Evolutionary conservation across 2,888 invertebrate species (phyloP).

Genomic region (Odontocerum albicorne): DNA sequence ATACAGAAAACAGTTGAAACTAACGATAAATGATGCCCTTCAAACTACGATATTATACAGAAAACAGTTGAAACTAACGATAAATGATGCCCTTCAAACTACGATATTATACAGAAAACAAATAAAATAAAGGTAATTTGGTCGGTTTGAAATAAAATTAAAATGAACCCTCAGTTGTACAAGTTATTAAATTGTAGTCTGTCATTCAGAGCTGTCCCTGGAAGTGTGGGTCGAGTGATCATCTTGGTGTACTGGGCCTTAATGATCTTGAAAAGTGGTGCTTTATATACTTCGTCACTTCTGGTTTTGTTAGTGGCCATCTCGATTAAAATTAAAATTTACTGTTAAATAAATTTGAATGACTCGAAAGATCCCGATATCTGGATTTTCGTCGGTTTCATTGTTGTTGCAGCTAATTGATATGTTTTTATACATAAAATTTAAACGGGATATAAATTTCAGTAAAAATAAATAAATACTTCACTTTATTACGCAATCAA

Average conservation of each 20-base stretch:
- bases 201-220: not conserved
- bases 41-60: too few relatives aligned
- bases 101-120: too few relatives aligned
- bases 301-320: conserved; percentile 30
- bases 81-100: too few relatives aligned
- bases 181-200: not conserved
- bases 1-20: too few relatives aligned
- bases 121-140: too few relatives aligned
- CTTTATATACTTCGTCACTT: conserved; percentile 37
- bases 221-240: not conserved
- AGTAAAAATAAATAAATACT: too few relatives aligned
- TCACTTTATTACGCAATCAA: too few relatives aligned
- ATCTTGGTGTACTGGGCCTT: conserved; percentile 10
- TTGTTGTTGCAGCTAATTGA: not conserved
- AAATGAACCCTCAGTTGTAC: too few relatives aligned
- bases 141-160: too few relatives aligned
- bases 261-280: conserved; percentile 34
- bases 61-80: too few relatives aligned
- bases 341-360: not conserved
- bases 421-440: not conserved
- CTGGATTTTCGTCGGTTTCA: not conserved
- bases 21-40: too few relatives aligned
- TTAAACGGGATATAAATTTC: not conserved
- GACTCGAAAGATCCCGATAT: not conserved
- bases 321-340: conserved; percentile 6